Evolutionary conservation across 2,113 vertebrate species (phyloP), one percentile per base, ranked within the genome.

Genomic region (Oncorhynchus nerka): DNA sequence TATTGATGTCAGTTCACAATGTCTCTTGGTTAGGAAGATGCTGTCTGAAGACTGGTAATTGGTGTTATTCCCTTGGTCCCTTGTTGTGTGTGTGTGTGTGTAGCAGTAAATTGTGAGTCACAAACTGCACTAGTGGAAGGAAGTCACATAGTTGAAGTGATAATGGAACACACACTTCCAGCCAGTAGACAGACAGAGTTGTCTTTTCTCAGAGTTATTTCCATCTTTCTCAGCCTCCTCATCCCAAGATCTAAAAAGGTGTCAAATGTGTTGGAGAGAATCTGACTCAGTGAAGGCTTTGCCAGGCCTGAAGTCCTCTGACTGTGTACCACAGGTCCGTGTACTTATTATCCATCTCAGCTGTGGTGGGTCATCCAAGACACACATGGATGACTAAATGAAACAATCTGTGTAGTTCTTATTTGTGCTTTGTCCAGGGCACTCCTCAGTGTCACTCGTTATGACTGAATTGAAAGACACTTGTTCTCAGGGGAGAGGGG

Each of bases 401-500:
- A 66, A 79, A 61, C 39, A 19, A 64, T 22, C 13, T 61, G 45
- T 39, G 55, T 57, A 69, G 75, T 74, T 28, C 34, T 66, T 55
- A 55, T 19, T 68, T 78, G 73, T 75, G 65, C 67, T 79, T 71
- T 75, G 77, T 83, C 75, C 73, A 66, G 73, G 68, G 75, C n/a
- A 26, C 74, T 71, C 57, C 75, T 76, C 74, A 77, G 76, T 81
- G 71, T 67, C 74, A n/a, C 73, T 71, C 75, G 73, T 72, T 3
- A 28, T 28, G 71, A 13, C n/a, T 75, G 82, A 86, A 88, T 81
- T 87, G 80, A 89, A 78, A 74, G 32, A 48, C 51, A 75, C 30
- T 89, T 89, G 84, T 89, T 88, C 78, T 73, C 61, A 76, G 57
- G 57, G 16, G 70, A 77, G 72, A 62, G 19, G n/a, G 74, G 64